These are phyloP conservation scores for Gibbula magus DNA, from an alignment of 2,888 invertebrate genomes.

Conservation along the genomic window DNA sequence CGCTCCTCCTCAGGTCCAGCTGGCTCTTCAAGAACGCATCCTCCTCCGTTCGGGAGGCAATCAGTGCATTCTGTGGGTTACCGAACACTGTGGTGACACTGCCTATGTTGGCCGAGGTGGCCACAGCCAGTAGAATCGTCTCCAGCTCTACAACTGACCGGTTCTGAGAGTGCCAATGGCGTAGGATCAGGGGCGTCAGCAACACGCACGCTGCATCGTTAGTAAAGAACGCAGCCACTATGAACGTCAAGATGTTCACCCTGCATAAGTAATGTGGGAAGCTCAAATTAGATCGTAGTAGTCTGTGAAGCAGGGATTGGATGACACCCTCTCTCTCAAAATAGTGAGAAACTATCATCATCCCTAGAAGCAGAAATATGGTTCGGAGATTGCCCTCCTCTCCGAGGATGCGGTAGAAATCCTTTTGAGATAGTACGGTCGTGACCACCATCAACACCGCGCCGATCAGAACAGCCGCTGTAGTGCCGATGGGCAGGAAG, in stretches of 20 bases:
- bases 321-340: conserved; percentile 46
- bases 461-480: conserved; percentile 41
- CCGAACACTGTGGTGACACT: conserved; percentile 46
- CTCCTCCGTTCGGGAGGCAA: conserved; percentile 43
- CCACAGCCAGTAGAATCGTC: conserved; percentile 43
- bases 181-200: conserved; percentile 46
- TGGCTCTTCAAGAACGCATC: conserved; percentile 30
- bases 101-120: conserved; percentile 51
- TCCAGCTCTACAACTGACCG: conserved; percentile 43
- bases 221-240: conserved; percentile 49
- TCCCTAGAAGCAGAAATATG: conserved; percentile 46
- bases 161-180: conserved; percentile 48
- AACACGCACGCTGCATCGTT: conserved; percentile 46
- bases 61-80: conserved; percentile 47
- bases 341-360: conserved; percentile 50
- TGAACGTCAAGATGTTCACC: conserved; percentile 36
- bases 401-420: conserved; percentile 45
- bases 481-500: conserved; percentile 44
- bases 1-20: conserved; percentile 36
- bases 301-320: conserved; percentile 29
- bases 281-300: conserved; percentile 33
- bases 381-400: conserved; percentile 38
- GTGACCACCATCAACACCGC: conserved; percentile 46
- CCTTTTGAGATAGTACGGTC: conserved; percentile 39
- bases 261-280: conserved; percentile 44